Evolutionary conservation across 2,113 vertebrate genomes (phyloP), one percentile per base, ranked within the genome.

Genomic region (Chascanopsetta lugubris): DNA sequence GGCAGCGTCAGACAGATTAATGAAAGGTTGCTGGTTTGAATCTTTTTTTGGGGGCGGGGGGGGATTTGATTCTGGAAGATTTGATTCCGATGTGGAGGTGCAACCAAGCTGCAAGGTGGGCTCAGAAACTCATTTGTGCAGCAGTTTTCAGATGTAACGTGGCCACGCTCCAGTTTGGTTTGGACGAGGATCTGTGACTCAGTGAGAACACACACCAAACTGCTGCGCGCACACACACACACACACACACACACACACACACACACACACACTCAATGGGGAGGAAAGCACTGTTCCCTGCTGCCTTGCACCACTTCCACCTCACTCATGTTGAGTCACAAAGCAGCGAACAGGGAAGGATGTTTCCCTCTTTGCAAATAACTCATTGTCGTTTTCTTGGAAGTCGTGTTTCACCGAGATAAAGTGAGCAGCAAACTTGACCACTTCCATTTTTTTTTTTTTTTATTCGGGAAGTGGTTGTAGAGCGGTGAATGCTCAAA

Each of bases 341-440:
- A 75, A 90, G 80, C 60, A 62, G 82, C 53, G n/a, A 69, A 67
- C 22, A 51, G 71, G 86, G 72, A 82, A 75, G 63, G 61, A 83
- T 83, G 68, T 77, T 82, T 88, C 85, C 86, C 75, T 61, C 76
- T 84, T 61, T 64, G 80, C 83, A 89, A 92, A 88, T 84, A 80
- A 89, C 82, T 89, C 85, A 85, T 88, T 89, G 83, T 87, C 69
- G 61, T 65, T 85, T 87, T 75, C 65, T 88, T 85, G 79, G 85
- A 89, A 88, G 70, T 48, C 32, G 61, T 70, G 72, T 80, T 84
- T 82, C 61, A 71, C 69, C 55, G 72, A 80, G 82, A 91, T 88
- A 80, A 89, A 89, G 64, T 72, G 24, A 72, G 45, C 22, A 40
- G 61, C 22, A 49, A 65, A 57, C 66, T 81, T 12, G 30, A 47